Evolutionary conservation across 2,113 vertebrate species (phyloP).

Genomic region (Gavia stellata): DNA sequence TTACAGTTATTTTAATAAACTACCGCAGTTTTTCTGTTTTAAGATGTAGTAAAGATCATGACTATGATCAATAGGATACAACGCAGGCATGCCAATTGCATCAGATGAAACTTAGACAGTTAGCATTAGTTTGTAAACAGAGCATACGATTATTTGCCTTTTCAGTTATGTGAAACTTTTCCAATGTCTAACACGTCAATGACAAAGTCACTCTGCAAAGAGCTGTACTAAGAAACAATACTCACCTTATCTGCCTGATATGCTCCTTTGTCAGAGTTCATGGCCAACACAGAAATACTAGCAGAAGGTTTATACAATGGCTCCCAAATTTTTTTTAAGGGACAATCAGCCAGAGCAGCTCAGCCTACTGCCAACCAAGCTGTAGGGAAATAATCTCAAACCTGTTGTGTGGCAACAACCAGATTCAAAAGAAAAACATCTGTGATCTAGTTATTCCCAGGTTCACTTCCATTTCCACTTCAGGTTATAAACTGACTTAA

Average conservation of each 20-base stretch:
- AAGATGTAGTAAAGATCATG: not conserved
- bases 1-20: not conserved
- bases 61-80: too few species aligned
- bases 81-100: not conserved
- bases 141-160: not conserved
- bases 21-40: not conserved
- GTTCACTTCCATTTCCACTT: not conserved
- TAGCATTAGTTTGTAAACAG: not conserved
- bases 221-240: not conserved
- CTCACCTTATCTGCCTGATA: not conserved
- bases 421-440: not conserved
- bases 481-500: not conserved
- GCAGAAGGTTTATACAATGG: not conserved
- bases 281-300: not conserved
- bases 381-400: not conserved
- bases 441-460: not conserved
- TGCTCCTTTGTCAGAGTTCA: not conserved
- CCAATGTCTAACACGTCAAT: not conserved
- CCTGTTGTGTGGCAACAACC: not conserved
- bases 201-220: not conserved
- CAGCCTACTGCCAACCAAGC: not conserved
- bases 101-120: not conserved
- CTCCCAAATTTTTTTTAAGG: not conserved
- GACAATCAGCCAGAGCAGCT: not conserved
- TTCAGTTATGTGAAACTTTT: not conserved